phyloP scores from a whole-genome alignment of 2,113 vertebrate genomes.

The Sebastes schlegelii region DNA sequence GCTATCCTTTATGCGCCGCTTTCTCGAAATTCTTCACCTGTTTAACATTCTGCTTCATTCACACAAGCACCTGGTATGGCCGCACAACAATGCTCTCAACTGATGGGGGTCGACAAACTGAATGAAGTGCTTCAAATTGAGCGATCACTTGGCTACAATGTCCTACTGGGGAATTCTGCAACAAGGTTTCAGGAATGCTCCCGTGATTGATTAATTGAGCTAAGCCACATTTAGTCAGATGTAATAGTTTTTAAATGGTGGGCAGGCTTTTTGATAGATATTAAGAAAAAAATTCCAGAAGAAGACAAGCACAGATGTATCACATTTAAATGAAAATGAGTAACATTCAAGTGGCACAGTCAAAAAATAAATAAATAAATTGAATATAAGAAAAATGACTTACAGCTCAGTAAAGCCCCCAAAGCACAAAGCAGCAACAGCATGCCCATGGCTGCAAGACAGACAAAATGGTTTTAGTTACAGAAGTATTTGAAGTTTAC shows the following conservation, averaged over 20 bases:
- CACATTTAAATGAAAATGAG: neutral
- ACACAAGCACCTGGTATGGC: slow-evolving; percentile 32
- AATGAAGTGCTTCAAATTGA: slow-evolving; percentile 58
- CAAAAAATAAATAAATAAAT: neutral
- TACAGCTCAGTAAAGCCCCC: slow-evolving; percentile 61
- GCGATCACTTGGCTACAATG: slow-evolving; percentile 33
- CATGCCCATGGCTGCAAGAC: slow-evolving; percentile 70
- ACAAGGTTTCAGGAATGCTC: neutral
- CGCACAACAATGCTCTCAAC: slow-evolving; percentile 36
- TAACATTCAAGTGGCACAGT: neutral
- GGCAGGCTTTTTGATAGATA: neutral
- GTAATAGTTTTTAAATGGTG: neutral
- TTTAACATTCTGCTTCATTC: slow-evolving; percentile 64
- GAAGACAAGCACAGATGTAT: neutral
- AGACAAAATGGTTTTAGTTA: slow-evolving; percentile 30
- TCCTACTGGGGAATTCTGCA: slow-evolving; percentile 29
- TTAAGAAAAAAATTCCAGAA: neutral
- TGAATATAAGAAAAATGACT: slow-evolving; percentile 21
- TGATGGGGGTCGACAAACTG: slow-evolving; percentile 45
- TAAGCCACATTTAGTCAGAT: neutral
- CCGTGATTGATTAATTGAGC: slow-evolving; percentile 26
- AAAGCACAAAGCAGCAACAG: slow-evolving; percentile 62
- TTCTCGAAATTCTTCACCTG: slow-evolving; percentile 50
- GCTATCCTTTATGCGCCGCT: slow-evolving; percentile 54
- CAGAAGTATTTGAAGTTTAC: neutral